These are phyloP conservation scores for Nannoperca obscura DNA, from an alignment of 2,797 vertebrate genomes.

Conservation along the genomic window DNA sequence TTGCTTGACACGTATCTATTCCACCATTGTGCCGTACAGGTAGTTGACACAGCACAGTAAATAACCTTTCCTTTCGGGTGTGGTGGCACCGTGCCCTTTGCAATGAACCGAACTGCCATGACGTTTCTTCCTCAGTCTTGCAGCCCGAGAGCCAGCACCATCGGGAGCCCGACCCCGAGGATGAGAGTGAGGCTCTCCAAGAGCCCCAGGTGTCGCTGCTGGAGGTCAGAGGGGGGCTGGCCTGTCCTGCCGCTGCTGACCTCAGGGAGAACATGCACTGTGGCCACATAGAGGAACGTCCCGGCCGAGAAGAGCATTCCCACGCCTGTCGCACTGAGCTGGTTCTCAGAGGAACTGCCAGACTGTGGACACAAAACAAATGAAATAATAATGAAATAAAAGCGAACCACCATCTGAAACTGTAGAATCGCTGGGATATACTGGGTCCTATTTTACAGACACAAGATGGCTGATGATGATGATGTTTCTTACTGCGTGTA, in stretches of 20 bases:
- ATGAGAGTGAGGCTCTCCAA: conserved; percentile 84
- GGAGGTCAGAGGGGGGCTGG: conserved; percentile 30
- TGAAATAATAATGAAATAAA: conserved; percentile 2
- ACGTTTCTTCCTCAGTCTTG: conserved; percentile 63
- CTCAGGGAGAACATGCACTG: conserved; percentile 83
- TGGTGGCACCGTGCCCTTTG: not conserved
- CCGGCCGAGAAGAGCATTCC: conserved; percentile 86
- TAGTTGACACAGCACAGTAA: not conserved
- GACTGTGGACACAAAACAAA: conserved; percentile 72
- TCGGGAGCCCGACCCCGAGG: conserved; percentile 78
- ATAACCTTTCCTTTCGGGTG: not conserved
- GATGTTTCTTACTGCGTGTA: conserved; percentile 67
- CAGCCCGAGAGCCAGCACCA: conserved; percentile 80
- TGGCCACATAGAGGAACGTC: conserved; percentile 86
- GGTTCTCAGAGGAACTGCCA: conserved; percentile 69
- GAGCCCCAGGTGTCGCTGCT: conserved; percentile 70
- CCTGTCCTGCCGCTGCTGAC: conserved; percentile 73
- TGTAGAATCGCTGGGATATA: not conserved
- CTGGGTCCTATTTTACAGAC: not conserved
- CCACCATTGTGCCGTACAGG: not conserved
- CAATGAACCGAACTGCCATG: not conserved
- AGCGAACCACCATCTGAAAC: not conserved
- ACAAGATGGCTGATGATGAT: not conserved
- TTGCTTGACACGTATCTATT: not conserved
- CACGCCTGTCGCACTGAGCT: conserved; percentile 79